Base-by-base conservation (phyloP, 37 sponge, comb jelly and placozoan species). In the Chondrosia reniformis region DNA sequence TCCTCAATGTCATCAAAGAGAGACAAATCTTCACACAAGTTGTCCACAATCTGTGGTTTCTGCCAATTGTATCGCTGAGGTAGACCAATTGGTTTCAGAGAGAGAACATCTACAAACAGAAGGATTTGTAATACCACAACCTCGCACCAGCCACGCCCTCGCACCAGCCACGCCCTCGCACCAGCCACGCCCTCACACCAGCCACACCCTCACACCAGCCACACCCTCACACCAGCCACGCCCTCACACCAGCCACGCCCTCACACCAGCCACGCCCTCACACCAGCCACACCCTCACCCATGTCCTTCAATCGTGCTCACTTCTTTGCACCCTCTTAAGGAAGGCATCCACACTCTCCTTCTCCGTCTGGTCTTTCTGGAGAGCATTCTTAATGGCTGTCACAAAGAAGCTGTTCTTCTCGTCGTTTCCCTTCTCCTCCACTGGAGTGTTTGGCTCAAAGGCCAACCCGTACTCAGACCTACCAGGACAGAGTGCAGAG, bases 361-460 rank as follows among this genome's bases (percentile, higher is more conserved):
- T 75, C 43, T 81, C 77, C 39, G 69, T 58, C n/a, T n/a, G n/a
- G 38, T 32, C 37, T 10, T 78, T 79, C 30, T 83, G 37, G 4
- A 91, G 78, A 34, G 77, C 76, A 28, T 78, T 75, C 59, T 84
- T 84, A 36, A 91, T 63, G 12, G 88, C 88, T 17, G 85, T 52
- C 49, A 91, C 85, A 81, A 91, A 91, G 41, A 87, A 85, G 27
- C 88, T 87, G 85, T 91, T 91, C 0, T 87, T 63, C 46, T 78
- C 69, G 7, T 77, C 74, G 15, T 74, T 54, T 12, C 21, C 19
- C 67, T 80, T 57, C 17, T 38, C 52, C 3, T 22, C 33, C 7
- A 45, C 42, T 40, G 22, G 67, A 28, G 34, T 4, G 33, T 28
- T 56, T n/a, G 77, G 59, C 77, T 91, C 92, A 81, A 46, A 91